Conservation (phyloP, 2,888 invertebrate genomes). For the Sturmia bella region DNA sequence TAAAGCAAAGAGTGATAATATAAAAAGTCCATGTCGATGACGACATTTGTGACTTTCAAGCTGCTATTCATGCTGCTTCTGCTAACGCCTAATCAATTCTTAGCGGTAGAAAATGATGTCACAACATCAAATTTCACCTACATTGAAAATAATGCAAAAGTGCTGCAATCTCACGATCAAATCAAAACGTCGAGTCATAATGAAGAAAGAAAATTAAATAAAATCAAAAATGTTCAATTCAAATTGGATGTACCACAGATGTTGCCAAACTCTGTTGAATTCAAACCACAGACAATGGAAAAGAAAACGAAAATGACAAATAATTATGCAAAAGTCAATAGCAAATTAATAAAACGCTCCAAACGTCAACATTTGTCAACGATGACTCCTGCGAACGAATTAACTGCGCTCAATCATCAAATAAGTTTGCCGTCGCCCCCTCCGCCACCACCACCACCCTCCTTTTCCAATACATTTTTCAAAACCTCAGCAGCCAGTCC, state of each 20-base stretch:
- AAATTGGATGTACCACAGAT: neutral
- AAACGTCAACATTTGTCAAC: slow-evolving; percentile 60
- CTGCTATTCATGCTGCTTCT: slow-evolving; percentile 72
- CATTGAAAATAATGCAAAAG: neutral
- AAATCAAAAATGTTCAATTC: slow-evolving; percentile 21
- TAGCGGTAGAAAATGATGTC: neutral
- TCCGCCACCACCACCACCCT: slow-evolving; percentile 75
- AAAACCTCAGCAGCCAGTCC: slow-evolving; percentile 70
- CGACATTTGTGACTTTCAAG: slow-evolving; percentile 67
- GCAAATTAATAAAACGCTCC: slow-evolving; percentile 48
- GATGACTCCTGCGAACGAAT: slow-evolving; percentile 16
- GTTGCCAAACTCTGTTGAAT: neutral
- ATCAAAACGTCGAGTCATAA: neutral
- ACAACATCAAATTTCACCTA: neutral
- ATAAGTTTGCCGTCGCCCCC: slow-evolving; percentile 77
- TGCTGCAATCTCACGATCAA: neutral
- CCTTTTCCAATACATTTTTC: slow-evolving; percentile 74
- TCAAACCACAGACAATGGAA: slow-evolving; percentile 45
- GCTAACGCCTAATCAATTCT: slow-evolving; percentile 32
- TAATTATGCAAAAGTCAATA: neutral
- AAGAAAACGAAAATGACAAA: slow-evolving; percentile 50
- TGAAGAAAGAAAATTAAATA: neutral
- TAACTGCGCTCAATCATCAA: slow-evolving; percentile 71
- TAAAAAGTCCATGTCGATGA: slow-evolving; percentile 71
- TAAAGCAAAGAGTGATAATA: slow-evolving; percentile 23